These are phyloP conservation scores for Halictus ligatus DNA, from an alignment of 2,888 invertebrate genomes.

Conservation along the genomic window DNA sequence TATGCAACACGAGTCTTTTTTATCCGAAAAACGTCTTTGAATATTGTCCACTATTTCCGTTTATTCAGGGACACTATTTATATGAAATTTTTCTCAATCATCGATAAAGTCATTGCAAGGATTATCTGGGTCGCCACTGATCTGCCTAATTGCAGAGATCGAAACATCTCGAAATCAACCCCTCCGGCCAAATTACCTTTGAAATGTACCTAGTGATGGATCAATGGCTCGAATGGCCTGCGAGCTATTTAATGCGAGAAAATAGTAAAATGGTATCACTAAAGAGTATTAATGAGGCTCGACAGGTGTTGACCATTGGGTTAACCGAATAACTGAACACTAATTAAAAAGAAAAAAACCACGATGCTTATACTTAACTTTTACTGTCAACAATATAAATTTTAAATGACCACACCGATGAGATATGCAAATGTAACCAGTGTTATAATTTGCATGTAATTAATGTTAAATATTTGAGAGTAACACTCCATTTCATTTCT, in stretches of 20 bases:
- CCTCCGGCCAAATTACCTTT: conserved; percentile 42
- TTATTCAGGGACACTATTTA: neutral
- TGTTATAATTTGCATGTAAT: neutral
- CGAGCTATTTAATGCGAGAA: conserved; percentile 5
- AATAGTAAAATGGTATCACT: neutral
- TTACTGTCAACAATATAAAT: neutral
- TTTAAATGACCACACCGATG: too few species aligned
- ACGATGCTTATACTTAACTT: neutral
- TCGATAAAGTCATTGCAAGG: neutral
- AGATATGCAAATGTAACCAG: too few species aligned
- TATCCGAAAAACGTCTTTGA: neutral
- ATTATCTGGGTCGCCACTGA: neutral
- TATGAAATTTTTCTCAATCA: neutral
- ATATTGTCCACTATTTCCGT: neutral
- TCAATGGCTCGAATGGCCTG: conserved; percentile 28
- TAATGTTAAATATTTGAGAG: too few species aligned
- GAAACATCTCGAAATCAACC: conserved; percentile 35
- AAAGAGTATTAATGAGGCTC: too few species aligned
- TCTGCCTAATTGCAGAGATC: conserved; percentile 25
- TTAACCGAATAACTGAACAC: neutral
- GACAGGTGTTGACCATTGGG: neutral
- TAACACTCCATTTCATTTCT: too few species aligned
- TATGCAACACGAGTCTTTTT: neutral
- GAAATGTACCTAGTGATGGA: conserved; percentile 41
- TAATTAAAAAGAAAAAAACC: neutral